Evolutionary conservation across 2,888 invertebrate genomes (phyloP), one percentile per base, ranked within the genome.

Genomic region (Habrosyne pyritoides): DNA sequence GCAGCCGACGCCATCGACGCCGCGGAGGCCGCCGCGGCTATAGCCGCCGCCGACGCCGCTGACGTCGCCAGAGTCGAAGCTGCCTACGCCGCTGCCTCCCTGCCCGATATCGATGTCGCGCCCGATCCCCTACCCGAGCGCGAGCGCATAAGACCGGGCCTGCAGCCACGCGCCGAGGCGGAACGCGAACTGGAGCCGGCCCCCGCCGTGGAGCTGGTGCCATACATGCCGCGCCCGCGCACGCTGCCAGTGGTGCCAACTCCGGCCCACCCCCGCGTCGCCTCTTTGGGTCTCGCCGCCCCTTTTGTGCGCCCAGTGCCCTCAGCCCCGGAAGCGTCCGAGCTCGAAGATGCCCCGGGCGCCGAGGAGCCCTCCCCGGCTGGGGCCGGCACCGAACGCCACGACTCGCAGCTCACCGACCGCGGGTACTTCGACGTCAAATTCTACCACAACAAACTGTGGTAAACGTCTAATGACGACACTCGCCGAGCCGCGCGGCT

Each of bases 401-500:
- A 84, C 30, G 83, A 77, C 63, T 81, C 92, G 8, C 93, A 93
- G 52, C 84, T 93, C 58, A 95, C 95, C 21, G 94, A 94, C 52
- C 94, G 94, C 73, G 95, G 95, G 47, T 96, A 94, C 82, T 94
- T 96, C 69, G 96, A 96, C 86, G 92, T 96, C 47, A 96, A 96
- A 79, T 96, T 96, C 86, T 95, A 95, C 83, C 96, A 96, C 84
- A 96, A 95, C 73, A 95, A 95, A 70, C 91, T 96, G 71, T 96
- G 96, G 96, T 96, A 95, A 60, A 59, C 26, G 21, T 21, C n/a
- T 8, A 36, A 21, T 24, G 30, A 2, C 50, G 33, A 12, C 28
- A 21, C 10, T 18, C 10, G 30, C 18, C 7, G 10, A 51, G 18
- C 10, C 21, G 7, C 49, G 1, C 33, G 42, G 14, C 42, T n/a